phyloP scores from a whole-genome alignment of 2,888 invertebrate species.

The Meandrusa payeni region DNA sequence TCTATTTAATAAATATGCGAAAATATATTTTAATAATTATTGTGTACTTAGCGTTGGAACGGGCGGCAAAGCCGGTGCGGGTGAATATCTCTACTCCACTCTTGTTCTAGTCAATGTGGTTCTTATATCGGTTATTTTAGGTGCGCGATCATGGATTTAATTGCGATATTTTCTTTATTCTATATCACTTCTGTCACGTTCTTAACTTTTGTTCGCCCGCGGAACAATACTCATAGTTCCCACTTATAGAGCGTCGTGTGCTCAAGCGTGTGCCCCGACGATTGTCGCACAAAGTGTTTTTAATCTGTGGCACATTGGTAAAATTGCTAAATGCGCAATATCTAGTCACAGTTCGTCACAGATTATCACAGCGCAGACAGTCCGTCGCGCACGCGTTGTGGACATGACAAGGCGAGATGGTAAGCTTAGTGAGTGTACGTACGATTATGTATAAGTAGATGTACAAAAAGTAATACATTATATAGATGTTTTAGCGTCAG shows the following conservation, averaged over 20 bases:
- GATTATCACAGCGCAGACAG: not conserved
- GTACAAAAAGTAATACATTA: slow-evolving; percentile 81
- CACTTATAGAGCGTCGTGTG: slow-evolving; percentile 56
- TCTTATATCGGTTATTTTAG: slow-evolving; percentile 25
- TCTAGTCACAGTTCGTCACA: slow-evolving; percentile 27
- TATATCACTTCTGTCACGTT: slow-evolving; percentile 24
- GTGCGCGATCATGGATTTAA: slow-evolving; percentile 23
- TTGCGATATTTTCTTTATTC: slow-evolving; percentile 31
- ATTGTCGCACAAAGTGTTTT: slow-evolving; percentile 38
- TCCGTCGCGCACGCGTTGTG: slow-evolving; percentile 60
- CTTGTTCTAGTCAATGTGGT: slow-evolving; percentile 38
- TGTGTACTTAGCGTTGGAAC: slow-evolving; percentile 77
- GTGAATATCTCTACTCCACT: slow-evolving; percentile 53
- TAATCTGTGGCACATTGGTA: slow-evolving; percentile 16
- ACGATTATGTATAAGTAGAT: slow-evolving; percentile 80
- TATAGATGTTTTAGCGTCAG: slow-evolving; percentile 81
- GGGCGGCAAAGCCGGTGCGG: slow-evolving; percentile 76
- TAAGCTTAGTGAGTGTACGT: slow-evolving; percentile 79
- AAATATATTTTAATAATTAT: slow-evolving; percentile 81
- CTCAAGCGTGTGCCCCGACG: slow-evolving; percentile 58
- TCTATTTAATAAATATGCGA: slow-evolving; percentile 80
- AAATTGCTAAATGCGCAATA: slow-evolving; percentile 20
- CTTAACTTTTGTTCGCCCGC: slow-evolving; percentile 61
- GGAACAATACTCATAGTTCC: slow-evolving; percentile 68
- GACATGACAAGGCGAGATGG: slow-evolving; percentile 60